phyloP scores from a whole-genome alignment of 2,888 invertebrate genomes.

The Bombyx huttoni region DNA sequence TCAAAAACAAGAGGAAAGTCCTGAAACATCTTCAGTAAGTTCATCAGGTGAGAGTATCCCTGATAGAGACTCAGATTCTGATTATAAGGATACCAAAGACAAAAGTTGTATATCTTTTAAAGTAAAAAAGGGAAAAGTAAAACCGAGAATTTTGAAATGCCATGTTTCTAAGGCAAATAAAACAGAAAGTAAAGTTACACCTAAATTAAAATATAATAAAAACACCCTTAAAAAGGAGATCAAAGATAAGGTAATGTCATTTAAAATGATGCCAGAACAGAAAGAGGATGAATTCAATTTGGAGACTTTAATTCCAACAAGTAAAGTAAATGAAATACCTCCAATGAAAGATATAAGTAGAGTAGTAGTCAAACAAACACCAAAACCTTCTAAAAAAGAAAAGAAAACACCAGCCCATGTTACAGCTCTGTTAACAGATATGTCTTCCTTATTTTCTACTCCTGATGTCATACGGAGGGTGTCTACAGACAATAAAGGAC shows the following conservation, averaged over 20 bases:
- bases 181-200: slow-evolving; percentile 37
- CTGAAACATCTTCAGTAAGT: slow-evolving; percentile 60
- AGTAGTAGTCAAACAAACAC: slow-evolving; percentile 51
- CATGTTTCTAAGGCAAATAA: slow-evolving; percentile 30
- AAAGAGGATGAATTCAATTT: slow-evolving; percentile 31
- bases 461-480: slow-evolving; percentile 84
- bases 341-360: slow-evolving; percentile 36
- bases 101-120: slow-evolving; percentile 30
- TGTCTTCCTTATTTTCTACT: slow-evolving; percentile 82
- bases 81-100: slow-evolving; percentile 66
- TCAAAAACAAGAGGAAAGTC: slow-evolving; percentile 59
- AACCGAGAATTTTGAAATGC: slow-evolving; percentile 52
- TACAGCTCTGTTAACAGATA: slow-evolving; percentile 67
- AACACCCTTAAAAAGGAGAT: slow-evolving; percentile 38
- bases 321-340: slow-evolving; percentile 14
- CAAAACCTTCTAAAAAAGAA: slow-evolving; percentile 53
- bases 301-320: slow-evolving; percentile 30
- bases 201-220: slow-evolving; percentile 39
- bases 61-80: slow-evolving; percentile 76
- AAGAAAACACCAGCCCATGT: slow-evolving; percentile 75
- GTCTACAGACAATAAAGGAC: slow-evolving; percentile 59
- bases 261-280: slow-evolving; percentile 36
- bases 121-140: slow-evolving; percentile 40
- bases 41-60: slow-evolving; percentile 70
- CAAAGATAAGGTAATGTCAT: slow-evolving; percentile 40